Conservation (phyloP, 2,888 invertebrate genomes). For the Morinoia aosen region DNA sequence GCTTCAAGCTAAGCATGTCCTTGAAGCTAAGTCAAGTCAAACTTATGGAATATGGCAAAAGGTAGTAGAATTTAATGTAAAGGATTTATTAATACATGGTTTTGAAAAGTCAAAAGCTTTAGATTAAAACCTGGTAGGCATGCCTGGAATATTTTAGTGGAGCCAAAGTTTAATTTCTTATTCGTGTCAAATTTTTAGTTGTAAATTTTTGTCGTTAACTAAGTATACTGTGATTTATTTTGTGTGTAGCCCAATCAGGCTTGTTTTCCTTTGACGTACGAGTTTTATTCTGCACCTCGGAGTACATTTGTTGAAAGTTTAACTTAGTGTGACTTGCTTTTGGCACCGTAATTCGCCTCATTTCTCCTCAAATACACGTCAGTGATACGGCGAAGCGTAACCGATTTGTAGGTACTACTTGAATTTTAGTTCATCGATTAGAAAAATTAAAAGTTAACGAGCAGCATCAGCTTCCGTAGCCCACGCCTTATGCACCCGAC, state of each 20-base stretch:
- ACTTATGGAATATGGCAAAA: background rate
- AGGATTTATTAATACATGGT: no score
- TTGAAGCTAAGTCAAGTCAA: background rate
- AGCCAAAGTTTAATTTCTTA: background rate
- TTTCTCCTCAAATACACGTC: background rate
- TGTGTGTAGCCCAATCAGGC: no score
- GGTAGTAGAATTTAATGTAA: background rate
- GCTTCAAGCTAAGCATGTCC: no score
- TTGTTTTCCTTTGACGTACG: no score
- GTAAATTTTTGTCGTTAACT: background rate
- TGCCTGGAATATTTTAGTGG: background rate
- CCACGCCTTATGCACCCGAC: background rate
- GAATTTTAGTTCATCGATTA: background rate
- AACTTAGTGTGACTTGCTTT: background rate
- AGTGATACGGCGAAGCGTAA: background rate
- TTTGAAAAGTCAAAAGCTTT: background rate
- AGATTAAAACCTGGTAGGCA: background rate
- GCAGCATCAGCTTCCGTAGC: background rate
- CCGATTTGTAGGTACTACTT: background rate
- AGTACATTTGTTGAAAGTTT: background rate
- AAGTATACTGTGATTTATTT: background rate
- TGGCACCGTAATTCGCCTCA: background rate
- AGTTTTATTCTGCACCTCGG: background rate
- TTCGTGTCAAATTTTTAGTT: background rate
- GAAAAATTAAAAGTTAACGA: background rate